Evolutionary conservation across 2,113 vertebrate genomes (phyloP).

Genomic region (Numenius arquata): DNA sequence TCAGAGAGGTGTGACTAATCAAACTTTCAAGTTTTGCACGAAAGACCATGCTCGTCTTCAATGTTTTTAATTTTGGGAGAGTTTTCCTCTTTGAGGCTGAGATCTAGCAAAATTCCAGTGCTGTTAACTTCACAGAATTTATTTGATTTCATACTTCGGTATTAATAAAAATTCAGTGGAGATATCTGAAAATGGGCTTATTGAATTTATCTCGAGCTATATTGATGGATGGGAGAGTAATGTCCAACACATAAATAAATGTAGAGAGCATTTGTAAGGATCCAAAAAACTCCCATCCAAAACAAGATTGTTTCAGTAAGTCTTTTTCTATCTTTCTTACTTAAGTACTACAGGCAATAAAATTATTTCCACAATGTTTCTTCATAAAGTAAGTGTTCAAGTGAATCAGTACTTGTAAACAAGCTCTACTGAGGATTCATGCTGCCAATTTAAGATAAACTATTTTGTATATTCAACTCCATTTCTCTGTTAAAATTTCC

Average conservation of each 20-base stretch:
- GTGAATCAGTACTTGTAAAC: slow-evolving; percentile 66
- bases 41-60: not conserved
- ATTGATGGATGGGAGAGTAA: not conserved
- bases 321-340: slow-evolving; percentile 33
- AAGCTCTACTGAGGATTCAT: slow-evolving; percentile 56
- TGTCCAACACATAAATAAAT: not conserved
- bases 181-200: not conserved
- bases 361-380: slow-evolving; percentile 55
- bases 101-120: not conserved
- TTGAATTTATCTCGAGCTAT: not conserved
- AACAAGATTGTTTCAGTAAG: slow-evolving; percentile 6
- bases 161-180: not conserved
- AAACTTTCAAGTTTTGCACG: not conserved
- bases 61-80: not conserved
- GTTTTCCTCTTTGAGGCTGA: not conserved
- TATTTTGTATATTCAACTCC: slow-evolving; percentile 63
- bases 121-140: not conserved
- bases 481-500: slow-evolving; percentile 61
- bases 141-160: not conserved
- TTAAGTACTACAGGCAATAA: slow-evolving; percentile 53
- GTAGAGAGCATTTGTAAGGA: not conserved
- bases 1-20: not conserved
- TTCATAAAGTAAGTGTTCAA: slow-evolving; percentile 63
- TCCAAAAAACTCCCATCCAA: not conserved
- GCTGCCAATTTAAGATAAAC: slow-evolving; percentile 65